Base-by-base conservation (phyloP, 2,888 invertebrate species). In the Desoria tigrina region DNA sequence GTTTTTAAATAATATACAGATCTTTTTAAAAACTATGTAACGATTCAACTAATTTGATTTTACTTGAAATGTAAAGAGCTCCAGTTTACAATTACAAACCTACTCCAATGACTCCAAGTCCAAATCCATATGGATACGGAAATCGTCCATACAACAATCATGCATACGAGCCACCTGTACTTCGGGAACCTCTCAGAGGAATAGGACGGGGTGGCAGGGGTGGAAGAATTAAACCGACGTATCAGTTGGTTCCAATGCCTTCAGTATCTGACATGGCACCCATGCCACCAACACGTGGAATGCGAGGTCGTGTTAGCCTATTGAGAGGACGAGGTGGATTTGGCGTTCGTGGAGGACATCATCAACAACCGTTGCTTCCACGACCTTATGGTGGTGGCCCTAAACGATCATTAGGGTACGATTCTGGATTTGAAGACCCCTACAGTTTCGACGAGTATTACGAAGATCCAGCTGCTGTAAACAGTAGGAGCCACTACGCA, bases 201-300 rank as follows among this genome's bases (percentile, higher is more conserved):
- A 21, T 6, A 45, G 21, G 45, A 45, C 45, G 9, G n/a, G 6
- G 9, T 18, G n/a, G n/a, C 16, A 18, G 16, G n/a, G 45, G n/a
- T 16, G 16, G 45, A 45, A 6, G n/a, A 45, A 21, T 21, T 16
- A 51, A 51, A 37, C 53, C 42, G 24, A 42, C 37, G 6, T 61
- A 53, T 53, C 51, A 42, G n/a, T 26, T 54, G 11, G 53, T 61
- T 27, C 61, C 61, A 18, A 61, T 61, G 61, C 61, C 61, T 1
- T 61, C 61, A 7, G 42, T 42, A n/a, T 39, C 39, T 42, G 61
- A 61, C 18, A 51, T 51, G 51, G 21, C n/a, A 51, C 4, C 6
- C 23, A 24, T 51, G 21, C 23, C n/a, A 18, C 39, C 9, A 11
- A 16, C 9, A 39, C 39, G 39, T 16, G 39, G 39, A 16, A 9